These are phyloP conservation scores for Meta bourneti DNA, from an alignment of 2,888 invertebrate species.

Conservation along the genomic window DNA sequence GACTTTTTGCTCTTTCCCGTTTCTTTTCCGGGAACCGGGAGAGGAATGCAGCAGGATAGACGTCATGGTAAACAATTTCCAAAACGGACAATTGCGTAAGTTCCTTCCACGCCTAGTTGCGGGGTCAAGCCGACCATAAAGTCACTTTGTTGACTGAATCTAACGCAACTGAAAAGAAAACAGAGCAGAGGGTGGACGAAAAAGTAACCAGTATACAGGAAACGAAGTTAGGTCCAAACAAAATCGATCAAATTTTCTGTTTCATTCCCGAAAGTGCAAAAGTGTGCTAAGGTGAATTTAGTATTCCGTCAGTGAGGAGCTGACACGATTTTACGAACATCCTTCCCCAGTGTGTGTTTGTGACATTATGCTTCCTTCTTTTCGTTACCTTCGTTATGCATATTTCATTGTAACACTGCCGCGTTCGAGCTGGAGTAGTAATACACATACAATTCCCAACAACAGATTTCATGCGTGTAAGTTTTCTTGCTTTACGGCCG, in stretches of 20 bases:
- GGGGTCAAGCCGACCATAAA: constrained; percentile 71
- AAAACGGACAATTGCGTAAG: constrained; percentile 72
- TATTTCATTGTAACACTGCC: background rate
- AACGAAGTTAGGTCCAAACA: constrained; percentile 41
- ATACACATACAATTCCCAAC: background rate
- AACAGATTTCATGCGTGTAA: no score
- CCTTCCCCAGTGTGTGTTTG: constrained; percentile 3
- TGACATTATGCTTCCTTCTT: constrained; percentile 10
- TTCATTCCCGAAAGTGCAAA: constrained; percentile 54
- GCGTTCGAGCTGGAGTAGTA: background rate
- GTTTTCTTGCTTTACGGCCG: no score
- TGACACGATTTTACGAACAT: constrained; percentile 22
- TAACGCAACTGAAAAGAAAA: constrained; percentile 59
- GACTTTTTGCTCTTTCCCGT: background rate
- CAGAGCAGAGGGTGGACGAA: background rate
- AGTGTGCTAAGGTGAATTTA: constrained; percentile 54
- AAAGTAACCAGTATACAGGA: constrained; percentile 14
- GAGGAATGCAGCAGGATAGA: constrained; percentile 1
- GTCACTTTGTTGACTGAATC: constrained; percentile 70
- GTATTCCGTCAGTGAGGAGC: constrained; percentile 31
- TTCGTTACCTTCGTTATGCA: background rate
- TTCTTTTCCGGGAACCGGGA: background rate
- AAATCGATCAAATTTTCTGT: constrained; percentile 55
- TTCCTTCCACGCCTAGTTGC: constrained; percentile 54
- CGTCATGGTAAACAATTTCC: constrained; percentile 62